Conservation (phyloP, 2,888 invertebrate genomes). For the Drosophila yooni region DNA sequence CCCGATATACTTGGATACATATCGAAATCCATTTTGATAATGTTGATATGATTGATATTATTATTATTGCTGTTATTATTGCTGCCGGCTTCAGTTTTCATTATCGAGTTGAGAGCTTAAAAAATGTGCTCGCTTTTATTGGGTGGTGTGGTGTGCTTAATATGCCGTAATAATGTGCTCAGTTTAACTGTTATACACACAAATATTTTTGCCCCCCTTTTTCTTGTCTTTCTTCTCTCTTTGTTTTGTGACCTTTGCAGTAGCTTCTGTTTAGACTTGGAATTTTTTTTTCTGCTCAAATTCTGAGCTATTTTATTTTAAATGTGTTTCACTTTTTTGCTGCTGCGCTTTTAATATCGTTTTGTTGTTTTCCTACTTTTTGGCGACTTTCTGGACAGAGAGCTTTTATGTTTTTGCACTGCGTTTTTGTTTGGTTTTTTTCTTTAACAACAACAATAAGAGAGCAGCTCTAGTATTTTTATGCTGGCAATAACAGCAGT, state of each 20-base stretch:
- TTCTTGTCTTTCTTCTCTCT: background rate
- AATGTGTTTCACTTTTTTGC: constrained; percentile 59
- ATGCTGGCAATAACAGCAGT: constrained; percentile 27
- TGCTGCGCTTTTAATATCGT: constrained; percentile 15
- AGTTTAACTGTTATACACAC: constrained; percentile 27
- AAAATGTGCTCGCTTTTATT: background rate
- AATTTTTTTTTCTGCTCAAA: constrained; percentile 19
- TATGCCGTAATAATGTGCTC: constrained; percentile 36
- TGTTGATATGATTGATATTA: constrained; percentile 83
- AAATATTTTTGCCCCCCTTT: constrained; percentile 5
- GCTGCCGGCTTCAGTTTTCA: constrained; percentile 82
- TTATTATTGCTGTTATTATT: constrained; percentile 65
- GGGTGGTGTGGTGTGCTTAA: background rate
- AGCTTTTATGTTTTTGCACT: constrained; percentile 51
- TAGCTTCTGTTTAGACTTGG: constrained; percentile 12
- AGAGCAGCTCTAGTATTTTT: constrained; percentile 32
- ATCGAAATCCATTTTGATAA: constrained; percentile 86
- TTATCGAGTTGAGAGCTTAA: constrained; percentile 55
- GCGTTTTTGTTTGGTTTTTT: constrained; percentile 28
- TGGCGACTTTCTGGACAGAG: constrained; percentile 11
- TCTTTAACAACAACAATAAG: constrained; percentile 22
- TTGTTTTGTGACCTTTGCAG: constrained; percentile 28
- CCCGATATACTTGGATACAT: constrained; percentile 87
- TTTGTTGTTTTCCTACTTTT: constrained; percentile 25
- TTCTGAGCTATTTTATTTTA: constrained; percentile 26